These are phyloP conservation scores for Anthoptus insignis DNA, from an alignment of 2,888 invertebrate genomes.

Conservation along the genomic window DNA sequence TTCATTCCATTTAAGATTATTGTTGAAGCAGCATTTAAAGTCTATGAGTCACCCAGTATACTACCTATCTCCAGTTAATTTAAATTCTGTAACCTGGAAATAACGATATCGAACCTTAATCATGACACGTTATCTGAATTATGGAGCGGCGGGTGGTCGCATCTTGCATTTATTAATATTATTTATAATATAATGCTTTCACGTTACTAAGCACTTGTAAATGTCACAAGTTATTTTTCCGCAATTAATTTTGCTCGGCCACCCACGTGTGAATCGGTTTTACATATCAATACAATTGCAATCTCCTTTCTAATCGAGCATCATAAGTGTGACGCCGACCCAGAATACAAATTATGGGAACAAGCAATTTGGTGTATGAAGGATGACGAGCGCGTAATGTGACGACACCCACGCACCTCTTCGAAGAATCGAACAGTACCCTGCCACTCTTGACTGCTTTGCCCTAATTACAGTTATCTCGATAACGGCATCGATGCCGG, in stretches of 20 bases:
- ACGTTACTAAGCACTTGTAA: slow-evolving; percentile 30
- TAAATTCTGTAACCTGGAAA: slow-evolving; percentile 24
- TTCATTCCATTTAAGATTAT: slow-evolving; percentile 34
- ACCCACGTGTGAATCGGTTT: slow-evolving; percentile 72
- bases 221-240: slow-evolving; percentile 52
- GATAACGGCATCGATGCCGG: slow-evolving; percentile 49
- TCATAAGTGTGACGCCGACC: slow-evolving; percentile 82
- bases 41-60: slow-evolving; percentile 15
- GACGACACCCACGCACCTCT: slow-evolving; percentile 78
- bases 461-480: slow-evolving; percentile 69
- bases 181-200: slow-evolving; percentile 28
- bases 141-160: slow-evolving; percentile 21
- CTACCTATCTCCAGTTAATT: slow-evolving; percentile 20
- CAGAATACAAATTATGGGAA: slow-evolving; percentile 84
- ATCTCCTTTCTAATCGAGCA: slow-evolving; percentile 82
- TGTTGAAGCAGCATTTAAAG: slow-evolving; percentile 17
- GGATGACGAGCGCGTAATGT: slow-evolving; percentile 72
- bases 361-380: slow-evolving; percentile 81
- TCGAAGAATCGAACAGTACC: slow-evolving; percentile 81
- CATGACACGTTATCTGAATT: slow-evolving; percentile 18
- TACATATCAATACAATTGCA: slow-evolving; percentile 74
- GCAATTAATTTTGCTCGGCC: slow-evolving; percentile 60
- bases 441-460: slow-evolving; percentile 66
- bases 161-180: slow-evolving; percentile 25
- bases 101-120: slow-evolving; percentile 20